Conservation (phyloP, 2,888 invertebrate genomes). For the Chrysolina americana region DNA sequence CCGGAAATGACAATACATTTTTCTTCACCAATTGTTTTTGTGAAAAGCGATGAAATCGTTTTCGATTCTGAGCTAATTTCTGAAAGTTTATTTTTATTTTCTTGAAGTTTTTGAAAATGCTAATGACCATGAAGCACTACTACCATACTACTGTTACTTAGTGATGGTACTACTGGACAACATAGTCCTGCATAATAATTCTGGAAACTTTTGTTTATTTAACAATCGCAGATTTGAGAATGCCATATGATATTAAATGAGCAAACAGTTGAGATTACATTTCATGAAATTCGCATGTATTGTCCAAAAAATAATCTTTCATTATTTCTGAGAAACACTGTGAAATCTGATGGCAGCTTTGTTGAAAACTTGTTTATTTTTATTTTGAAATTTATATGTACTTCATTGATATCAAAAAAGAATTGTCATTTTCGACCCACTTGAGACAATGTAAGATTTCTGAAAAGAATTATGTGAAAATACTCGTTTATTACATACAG, state of each 20-base stretch:
- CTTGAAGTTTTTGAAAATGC: too few species aligned
- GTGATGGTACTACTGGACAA: too few species aligned
- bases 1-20: conserved; percentile 34
- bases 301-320: conserved; percentile 6
- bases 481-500: conserved; percentile 49
- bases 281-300: neutral
- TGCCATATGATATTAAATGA: too few species aligned
- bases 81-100: too few species aligned
- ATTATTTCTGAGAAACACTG: conserved; percentile 5
- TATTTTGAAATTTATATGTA: too few species aligned
- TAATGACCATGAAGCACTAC: too few species aligned
- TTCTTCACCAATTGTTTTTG: conserved; percentile 4
- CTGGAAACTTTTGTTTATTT: too few species aligned
- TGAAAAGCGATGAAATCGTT: conserved; percentile 17
- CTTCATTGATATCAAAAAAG: neutral
- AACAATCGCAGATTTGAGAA: too few species aligned
- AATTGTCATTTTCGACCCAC: conserved; percentile 42
- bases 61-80: neutral
- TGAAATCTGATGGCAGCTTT: neutral
- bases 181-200: too few species aligned
- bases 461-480: conserved; percentile 44
- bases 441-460: conserved; percentile 43
- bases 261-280: too few species aligned
- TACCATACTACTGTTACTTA: too few species aligned
- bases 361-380: neutral